Conservation (phyloP, 2,797 vertebrate genomes). For the Lagorchestes hirsutus region DNA sequence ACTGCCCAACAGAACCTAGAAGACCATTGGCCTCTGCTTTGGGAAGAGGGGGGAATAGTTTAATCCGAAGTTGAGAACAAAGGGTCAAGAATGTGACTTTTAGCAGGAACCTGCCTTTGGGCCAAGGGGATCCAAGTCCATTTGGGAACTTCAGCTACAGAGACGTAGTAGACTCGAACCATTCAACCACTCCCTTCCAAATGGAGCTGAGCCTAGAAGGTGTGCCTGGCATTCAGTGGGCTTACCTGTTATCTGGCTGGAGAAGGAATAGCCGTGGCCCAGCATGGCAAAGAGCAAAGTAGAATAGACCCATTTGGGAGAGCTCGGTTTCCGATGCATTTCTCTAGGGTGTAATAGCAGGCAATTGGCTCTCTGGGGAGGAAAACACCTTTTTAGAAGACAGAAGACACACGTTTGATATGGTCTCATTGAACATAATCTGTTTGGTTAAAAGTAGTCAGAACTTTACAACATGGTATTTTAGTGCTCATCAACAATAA, state of each 20-base stretch:
- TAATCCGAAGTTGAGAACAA: background rate
- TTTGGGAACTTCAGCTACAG: background rate
- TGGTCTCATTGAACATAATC: background rate
- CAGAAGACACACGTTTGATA: background rate
- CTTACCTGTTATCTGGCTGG: background rate
- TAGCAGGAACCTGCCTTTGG: background rate
- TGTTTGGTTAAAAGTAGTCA: background rate
- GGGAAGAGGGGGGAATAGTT: no score
- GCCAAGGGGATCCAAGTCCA: background rate
- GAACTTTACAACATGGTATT: background rate
- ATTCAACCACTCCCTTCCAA: background rate
- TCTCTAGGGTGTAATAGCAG: background rate
- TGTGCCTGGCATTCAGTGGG: background rate
- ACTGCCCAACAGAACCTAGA: background rate
- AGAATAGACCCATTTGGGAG: background rate
- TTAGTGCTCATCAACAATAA: background rate
- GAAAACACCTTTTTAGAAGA: background rate
- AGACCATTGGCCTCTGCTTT: background rate
- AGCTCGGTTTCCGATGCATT: background rate
- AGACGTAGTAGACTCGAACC: background rate
- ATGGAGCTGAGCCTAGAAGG: background rate
- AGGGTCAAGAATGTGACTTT: background rate
- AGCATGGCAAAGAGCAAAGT: background rate
- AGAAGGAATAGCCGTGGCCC: background rate
- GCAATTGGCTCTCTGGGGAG: background rate